Evolutionary conservation across 2,797 vertebrate species (phyloP), one percentile per base, ranked within the genome.

Genomic region (Martes flavigula): DNA sequence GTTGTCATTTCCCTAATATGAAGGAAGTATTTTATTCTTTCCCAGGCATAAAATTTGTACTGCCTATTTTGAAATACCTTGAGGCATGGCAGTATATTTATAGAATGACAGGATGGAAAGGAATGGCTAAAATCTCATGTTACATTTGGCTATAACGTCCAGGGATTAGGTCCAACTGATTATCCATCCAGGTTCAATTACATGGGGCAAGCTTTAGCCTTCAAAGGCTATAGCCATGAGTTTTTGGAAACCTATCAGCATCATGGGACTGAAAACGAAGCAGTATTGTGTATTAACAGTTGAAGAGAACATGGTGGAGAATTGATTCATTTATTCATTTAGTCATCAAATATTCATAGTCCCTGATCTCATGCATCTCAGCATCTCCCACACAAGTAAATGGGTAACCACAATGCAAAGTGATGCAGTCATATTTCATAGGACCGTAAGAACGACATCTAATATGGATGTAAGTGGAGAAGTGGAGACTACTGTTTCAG

Each of bases 51-150:
- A 84, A 66, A 87, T 92, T 58, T 54, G 40, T 51, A 78, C 62
- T 87, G 48, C 46, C 75, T 94, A 40, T 56, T 95, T 94, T 66
- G 46, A 92, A 94, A 64, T 90, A 66, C 60, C 20, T 56, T 20
- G 35, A 92, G 54, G 43, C 15, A 73, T 54, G 20, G 3, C 58
- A 43, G 17, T 51, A 17, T 91, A 84, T 88, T 93, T 91, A 81
- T 40, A 89, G 48, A 70, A 87, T 62, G 48, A 77, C 30, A n/a
- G 13, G 43, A 81, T 48, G 20, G 58, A 77, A 93, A 87, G 11
- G 27, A 73, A 81, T 35, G 30, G 8, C 35, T 64, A 81, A 73
- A 85, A 85, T 86, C 43, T 85, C 66, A 5, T 25, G 30, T 60
- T 78, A 93, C 64, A 38, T 89, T 96, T 88, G 84, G 27, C 79